Conservation (phyloP, 2,888 invertebrate genomes). For the Drosophila quasianomalipes region DNA sequence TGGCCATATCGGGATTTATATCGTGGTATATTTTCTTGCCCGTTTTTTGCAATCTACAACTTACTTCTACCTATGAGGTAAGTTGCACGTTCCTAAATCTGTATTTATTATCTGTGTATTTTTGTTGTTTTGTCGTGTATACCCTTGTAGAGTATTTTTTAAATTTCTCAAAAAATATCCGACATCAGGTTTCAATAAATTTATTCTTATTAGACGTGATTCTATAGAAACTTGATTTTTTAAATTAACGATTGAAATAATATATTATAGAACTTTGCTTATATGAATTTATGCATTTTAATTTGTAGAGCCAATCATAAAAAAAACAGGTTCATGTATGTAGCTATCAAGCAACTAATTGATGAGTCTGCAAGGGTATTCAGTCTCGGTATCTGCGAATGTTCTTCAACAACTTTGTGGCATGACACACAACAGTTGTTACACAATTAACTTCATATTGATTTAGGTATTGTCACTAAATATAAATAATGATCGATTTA, state of each 20-base stretch:
- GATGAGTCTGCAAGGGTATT: not conserved
- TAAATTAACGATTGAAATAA: not conserved
- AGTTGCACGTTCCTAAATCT: constrained; percentile 52
- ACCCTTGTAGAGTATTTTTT: not conserved
- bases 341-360: no score
- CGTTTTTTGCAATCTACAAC: constrained; percentile 89
- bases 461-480: not conserved
- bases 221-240: not conserved
- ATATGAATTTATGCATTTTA: not conserved
- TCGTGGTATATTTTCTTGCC: constrained; percentile 89
- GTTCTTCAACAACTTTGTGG: not conserved
- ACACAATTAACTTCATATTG: constrained; percentile 4
- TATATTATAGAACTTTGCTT: not conserved
- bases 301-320: not conserved
- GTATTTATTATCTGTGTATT: constrained; percentile 7
- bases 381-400: not conserved
- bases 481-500: constrained; percentile 22
- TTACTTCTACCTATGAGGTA: constrained; percentile 92
- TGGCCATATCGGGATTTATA: constrained; percentile 86
- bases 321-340: not conserved
- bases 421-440: constrained; percentile 22
- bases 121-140: not conserved
- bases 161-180: not conserved
- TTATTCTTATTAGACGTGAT: no score
- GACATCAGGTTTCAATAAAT: no score